phyloP scores from a whole-genome alignment of 2,113 vertebrate species.

The Gavia stellata region DNA sequence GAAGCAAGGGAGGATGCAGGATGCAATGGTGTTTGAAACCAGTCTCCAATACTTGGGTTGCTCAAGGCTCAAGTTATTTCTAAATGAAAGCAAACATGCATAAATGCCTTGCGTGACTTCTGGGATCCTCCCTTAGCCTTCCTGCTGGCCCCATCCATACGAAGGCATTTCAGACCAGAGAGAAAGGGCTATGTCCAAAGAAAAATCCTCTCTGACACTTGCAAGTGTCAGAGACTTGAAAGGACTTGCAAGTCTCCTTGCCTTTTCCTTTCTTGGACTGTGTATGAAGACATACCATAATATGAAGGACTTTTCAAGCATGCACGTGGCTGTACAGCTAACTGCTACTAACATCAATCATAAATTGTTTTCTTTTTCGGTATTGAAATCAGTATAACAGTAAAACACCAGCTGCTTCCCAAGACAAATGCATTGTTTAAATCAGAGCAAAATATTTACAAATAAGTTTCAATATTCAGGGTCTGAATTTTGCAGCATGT shows the following conservation, averaged over 20 bases:
- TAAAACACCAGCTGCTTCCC: constrained; percentile 46
- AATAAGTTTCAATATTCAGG: constrained; percentile 19
- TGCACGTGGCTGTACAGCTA: background rate
- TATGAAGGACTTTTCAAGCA: background rate
- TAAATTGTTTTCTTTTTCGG: constrained; percentile 21
- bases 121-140: background rate
- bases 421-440: constrained; percentile 49
- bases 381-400: constrained; percentile 1
- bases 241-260: background rate
- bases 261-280: background rate
- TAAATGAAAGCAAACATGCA: fast-evolving
- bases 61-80: background rate
- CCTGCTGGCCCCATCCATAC: background rate
- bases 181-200: background rate
- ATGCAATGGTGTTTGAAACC: background rate
- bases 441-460: constrained; percentile 51
- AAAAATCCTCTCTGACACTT: background rate
- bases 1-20: background rate
- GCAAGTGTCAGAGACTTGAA: too few relatives aligned
- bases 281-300: background rate
- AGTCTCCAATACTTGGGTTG: background rate
- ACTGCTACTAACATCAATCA: constrained; percentile 9
- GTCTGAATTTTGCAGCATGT: constrained; percentile 11
- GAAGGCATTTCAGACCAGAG: background rate
- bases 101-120: background rate